Evolutionary conservation across 2,113 vertebrate species (phyloP).

Genomic region (Gymnobelideus leadbeateri): DNA sequence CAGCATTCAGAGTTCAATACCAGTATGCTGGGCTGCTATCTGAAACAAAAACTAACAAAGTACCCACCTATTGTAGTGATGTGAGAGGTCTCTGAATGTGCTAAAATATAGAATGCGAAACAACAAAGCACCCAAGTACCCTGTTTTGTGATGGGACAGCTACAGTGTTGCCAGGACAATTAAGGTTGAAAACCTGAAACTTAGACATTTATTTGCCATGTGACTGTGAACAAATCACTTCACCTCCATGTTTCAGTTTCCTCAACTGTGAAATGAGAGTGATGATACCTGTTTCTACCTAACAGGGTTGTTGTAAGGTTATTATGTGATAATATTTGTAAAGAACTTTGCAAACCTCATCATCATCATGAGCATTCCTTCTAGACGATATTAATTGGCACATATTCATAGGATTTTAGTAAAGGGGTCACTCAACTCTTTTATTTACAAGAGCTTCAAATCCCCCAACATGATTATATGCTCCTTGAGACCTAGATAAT

Average conservation of each 20-base stretch:
- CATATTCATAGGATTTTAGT: not conserved
- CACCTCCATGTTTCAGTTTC: not conserved
- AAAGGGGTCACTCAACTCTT: not conserved
- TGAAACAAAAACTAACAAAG: constrained; percentile 59
- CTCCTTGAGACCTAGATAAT: not conserved
- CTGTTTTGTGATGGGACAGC: not conserved
- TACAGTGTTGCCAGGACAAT: not conserved
- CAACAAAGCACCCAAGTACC: constrained; percentile 51
- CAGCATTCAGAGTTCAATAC: constrained; percentile 40
- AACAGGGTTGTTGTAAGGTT: not conserved
- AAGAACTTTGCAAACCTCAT: not conserved
- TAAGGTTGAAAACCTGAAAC: not conserved
- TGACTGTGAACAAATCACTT: not conserved
- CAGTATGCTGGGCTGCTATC: constrained; percentile 40
- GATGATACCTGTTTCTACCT: not conserved
- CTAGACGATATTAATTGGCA: not conserved
- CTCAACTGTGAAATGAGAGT: not conserved
- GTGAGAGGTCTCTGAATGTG: not conserved
- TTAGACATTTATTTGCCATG: not conserved
- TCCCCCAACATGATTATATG: not conserved
- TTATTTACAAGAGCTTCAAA: not conserved
- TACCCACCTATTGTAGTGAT: not conserved
- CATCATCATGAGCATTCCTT: not conserved
- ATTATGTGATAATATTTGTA: not conserved
- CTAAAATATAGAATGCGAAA: not conserved